Percentiles rank a stretch among this genome's conserved stretches.
phyloP scores from a whole-genome alignment of 2,113 vertebrate species.

The Todiramphus chloris region DNA sequence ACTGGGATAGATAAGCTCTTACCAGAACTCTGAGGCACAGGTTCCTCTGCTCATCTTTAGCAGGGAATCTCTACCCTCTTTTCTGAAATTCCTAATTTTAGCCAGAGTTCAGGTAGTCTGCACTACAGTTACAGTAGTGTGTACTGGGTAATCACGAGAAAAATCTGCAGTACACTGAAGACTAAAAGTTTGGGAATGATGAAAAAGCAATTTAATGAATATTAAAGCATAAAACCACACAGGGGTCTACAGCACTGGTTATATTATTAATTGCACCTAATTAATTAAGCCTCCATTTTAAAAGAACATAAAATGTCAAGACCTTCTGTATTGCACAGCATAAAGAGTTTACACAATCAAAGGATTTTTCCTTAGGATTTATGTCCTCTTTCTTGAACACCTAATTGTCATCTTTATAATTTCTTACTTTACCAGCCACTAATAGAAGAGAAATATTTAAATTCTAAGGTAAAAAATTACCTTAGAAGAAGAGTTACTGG shows the following conservation, averaged over 20 bases:
- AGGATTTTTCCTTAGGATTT: neutral
- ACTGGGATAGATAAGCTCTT: neutral
- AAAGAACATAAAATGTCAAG: neutral
- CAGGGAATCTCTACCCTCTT: neutral
- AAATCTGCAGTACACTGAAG: neutral
- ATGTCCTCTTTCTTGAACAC: neutral
- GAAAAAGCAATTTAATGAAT: neutral
- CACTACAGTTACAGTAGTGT: neutral
- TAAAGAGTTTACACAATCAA: neutral
- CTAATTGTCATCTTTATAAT: neutral
- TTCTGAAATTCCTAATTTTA: neutral
- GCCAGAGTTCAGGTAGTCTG: neutral
- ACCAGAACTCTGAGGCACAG: neutral
- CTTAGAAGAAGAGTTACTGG: constrained; percentile 71
- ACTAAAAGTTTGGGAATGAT: neutral
- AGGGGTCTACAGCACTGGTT: neutral
- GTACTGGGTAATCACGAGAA: neutral
- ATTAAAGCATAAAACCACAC: neutral
- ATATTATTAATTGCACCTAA: neutral
- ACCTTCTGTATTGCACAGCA: neutral
- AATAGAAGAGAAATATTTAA: constrained; percentile 14
- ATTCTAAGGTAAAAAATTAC: constrained; percentile 25
- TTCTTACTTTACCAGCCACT: neutral
- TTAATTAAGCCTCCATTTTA: neutral
- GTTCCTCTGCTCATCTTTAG: neutral